A percentile compares a stretch with the other conserved stretches of the same genome.
Evolutionary conservation across 2,113 vertebrate genomes (phyloP).

Genomic region (Irena cyanogastra): DNA sequence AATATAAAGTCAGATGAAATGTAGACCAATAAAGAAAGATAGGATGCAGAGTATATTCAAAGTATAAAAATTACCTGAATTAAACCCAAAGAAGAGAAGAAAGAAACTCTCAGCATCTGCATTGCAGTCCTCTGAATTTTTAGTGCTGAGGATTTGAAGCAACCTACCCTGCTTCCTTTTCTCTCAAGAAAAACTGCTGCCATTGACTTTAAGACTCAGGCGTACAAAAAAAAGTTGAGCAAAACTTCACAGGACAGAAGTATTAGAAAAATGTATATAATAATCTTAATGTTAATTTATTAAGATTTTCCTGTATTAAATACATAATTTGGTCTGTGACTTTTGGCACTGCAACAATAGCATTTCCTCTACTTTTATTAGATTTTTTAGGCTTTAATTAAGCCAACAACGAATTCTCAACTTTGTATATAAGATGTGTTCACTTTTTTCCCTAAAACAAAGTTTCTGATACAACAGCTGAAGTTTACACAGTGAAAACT

Average conservation of each 20-base stretch:
- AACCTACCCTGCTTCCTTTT: background rate
- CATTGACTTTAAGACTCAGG: background rate
- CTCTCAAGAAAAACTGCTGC: background rate
- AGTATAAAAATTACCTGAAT: background rate
- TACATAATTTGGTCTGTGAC: background rate
- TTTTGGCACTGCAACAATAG: background rate
- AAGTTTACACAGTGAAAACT: background rate
- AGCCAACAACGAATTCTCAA: background rate
- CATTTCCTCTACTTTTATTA: background rate
- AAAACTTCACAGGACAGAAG: background rate
- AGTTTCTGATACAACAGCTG: background rate
- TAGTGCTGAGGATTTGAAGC: background rate
- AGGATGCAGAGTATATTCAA: background rate
- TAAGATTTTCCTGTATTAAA: background rate
- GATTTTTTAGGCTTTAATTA: background rate
- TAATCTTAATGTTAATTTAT: background rate
- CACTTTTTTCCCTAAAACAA: background rate
- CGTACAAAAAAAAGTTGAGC: background rate
- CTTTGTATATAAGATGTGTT: background rate
- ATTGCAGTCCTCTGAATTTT: background rate
- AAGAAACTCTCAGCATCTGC: background rate
- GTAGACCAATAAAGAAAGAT: background rate
- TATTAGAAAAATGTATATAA: background rate
- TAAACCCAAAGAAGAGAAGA: background rate
- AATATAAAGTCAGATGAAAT: background rate